Percentiles rank a stretch among this genome's conserved stretches.
Conservation (phyloP, 2,797 vertebrate genomes). For the Sparus aurata region DNA sequence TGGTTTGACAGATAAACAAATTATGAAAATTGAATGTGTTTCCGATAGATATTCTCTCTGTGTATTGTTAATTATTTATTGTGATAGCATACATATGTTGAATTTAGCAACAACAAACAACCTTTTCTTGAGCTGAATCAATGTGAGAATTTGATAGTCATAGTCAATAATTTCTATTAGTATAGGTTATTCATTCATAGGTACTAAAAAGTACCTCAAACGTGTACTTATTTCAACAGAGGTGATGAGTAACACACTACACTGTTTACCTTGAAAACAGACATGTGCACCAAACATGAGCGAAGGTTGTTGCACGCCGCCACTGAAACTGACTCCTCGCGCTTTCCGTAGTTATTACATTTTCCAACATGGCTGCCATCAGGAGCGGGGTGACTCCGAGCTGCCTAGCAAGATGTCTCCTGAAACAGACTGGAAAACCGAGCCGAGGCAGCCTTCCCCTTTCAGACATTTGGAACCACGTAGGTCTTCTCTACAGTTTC, state of each 20-base stretch:
- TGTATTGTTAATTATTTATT: too few species aligned
- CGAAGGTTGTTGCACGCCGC: accelerated
- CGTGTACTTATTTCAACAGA: background rate
- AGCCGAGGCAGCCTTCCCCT: constrained; percentile 32
- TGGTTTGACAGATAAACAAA: too few species aligned
- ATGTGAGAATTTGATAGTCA: too few species aligned
- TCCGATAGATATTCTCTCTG: too few species aligned
- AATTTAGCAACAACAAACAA: too few species aligned
- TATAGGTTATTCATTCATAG: too few species aligned
- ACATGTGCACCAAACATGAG: background rate
- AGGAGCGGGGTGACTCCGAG: constrained; percentile 73
- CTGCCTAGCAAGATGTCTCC: constrained; percentile 75
- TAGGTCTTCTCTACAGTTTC: constrained; percentile 47
- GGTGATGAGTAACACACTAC: background rate
- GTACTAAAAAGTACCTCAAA: too few species aligned
- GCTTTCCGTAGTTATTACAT: constrained; percentile 64
- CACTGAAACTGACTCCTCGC: constrained; percentile 32
- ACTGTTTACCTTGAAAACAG: background rate
- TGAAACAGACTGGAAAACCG: constrained; percentile 63
- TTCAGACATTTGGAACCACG: constrained; percentile 60
- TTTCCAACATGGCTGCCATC: constrained; percentile 83
- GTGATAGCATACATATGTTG: too few species aligned
- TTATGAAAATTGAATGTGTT: too few species aligned
- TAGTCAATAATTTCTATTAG: too few species aligned
- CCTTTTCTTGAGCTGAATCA: too few species aligned